Evolutionary conservation across 2,113 vertebrate genomes (phyloP).

Genomic region (Ictidomys tridecemlineatus): DNA sequence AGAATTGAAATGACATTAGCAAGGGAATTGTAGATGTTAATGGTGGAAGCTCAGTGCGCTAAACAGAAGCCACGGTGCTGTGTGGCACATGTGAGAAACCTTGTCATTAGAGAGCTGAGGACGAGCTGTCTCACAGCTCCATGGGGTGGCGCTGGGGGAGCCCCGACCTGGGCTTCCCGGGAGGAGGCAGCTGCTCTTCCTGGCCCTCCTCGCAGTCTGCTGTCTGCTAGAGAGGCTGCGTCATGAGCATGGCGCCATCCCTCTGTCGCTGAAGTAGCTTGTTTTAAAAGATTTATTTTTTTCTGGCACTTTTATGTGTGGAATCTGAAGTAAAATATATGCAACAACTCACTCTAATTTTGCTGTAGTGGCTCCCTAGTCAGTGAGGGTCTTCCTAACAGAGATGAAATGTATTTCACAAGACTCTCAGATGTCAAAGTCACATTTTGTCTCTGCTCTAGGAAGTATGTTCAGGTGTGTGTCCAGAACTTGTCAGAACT

Average conservation of each 20-base stretch:
- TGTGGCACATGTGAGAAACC: too few relatives aligned
- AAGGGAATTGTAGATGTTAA: too few relatives aligned
- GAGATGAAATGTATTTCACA: neutral
- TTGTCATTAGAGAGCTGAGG: neutral
- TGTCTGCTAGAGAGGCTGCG: neutral
- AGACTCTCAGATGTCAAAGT: neutral
- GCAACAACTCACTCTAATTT: neutral
- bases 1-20: neutral
- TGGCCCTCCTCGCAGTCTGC: fast-evolving
- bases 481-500: slow-evolving; percentile 95
- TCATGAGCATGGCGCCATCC: neutral
- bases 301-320: neutral
- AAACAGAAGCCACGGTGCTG: too few relatives aligned
- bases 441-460: slow-evolving; percentile 80
- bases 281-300: neutral
- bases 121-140: neutral
- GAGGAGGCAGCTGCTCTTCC: neutral
- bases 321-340: neutral
- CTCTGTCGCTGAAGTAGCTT: neutral
- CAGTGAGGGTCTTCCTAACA: neutral
- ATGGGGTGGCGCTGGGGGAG: too few relatives aligned
- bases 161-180: neutral
- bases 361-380: neutral
- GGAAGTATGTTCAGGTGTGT: slow-evolving; percentile 97
- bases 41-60: neutral